Percentiles rank a stretch among this genome's conserved stretches.
These are phyloP conservation scores for Mallotus villosus DNA, from an alignment of 2,797 vertebrate species.

Conservation along the genomic window DNA sequence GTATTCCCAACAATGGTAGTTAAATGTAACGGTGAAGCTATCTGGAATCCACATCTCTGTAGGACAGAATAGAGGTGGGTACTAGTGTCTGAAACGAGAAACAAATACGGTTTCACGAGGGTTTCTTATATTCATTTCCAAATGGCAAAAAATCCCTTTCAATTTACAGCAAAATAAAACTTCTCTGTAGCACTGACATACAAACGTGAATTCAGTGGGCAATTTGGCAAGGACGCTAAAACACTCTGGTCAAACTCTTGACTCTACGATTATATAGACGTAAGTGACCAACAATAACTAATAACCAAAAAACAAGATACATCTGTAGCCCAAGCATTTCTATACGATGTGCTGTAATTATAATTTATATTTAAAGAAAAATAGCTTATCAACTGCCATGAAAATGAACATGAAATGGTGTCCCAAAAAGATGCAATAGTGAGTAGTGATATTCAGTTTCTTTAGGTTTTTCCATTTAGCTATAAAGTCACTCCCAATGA, in stretches of 20 bases:
- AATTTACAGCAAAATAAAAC: slow-evolving; percentile 32
- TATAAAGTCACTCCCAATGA: slow-evolving; percentile 67
- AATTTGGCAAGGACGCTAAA: slow-evolving; percentile 51
- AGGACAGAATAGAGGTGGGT: slow-evolving; percentile 7
- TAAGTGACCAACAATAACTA: neutral
- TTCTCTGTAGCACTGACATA: slow-evolving; percentile 33
- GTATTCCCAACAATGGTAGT: slow-evolving; percentile 45
- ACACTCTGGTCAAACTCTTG: slow-evolving; percentile 7
- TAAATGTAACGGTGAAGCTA: slow-evolving; percentile 28
- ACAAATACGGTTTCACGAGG: slow-evolving; percentile 19
- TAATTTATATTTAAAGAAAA: slow-evolving; percentile 48
- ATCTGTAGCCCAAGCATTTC: slow-evolving; percentile 30
- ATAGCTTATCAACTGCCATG: slow-evolving; percentile 84
- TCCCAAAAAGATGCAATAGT: slow-evolving; percentile 60
- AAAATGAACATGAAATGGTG: slow-evolving; percentile 52
- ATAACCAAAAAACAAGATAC: slow-evolving; percentile 18
- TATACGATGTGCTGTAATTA: slow-evolving; percentile 52
- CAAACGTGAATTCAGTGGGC: slow-evolving; percentile 45
- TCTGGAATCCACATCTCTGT: slow-evolving; percentile 50
- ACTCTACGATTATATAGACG: slow-evolving; percentile 3
- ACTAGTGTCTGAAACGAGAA: slow-evolving; percentile 42
- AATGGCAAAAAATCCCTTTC: slow-evolving; percentile 53
- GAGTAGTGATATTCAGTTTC: slow-evolving; percentile 62
- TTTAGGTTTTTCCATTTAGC: slow-evolving; percentile 60
- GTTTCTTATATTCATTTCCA: slow-evolving; percentile 45